phyloP scores from a whole-genome alignment of 2,113 vertebrate species.

The Otolemur garnettii region DNA sequence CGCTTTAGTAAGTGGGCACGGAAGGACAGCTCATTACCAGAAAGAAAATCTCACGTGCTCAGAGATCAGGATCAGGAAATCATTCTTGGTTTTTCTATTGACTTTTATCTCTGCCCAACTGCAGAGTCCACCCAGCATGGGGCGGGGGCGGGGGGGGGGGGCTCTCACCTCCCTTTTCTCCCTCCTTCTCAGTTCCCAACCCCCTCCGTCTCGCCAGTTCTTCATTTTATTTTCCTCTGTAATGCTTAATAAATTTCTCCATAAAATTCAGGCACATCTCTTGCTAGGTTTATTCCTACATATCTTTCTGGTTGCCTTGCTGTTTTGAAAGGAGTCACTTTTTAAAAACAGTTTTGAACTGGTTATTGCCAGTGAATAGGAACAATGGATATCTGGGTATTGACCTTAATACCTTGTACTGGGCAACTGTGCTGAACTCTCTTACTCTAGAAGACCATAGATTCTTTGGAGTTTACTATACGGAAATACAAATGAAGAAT shows the following conservation, averaged over 20 bases:
- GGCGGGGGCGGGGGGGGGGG: background rate
- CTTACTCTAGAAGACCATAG: background rate
- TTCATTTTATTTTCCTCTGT: conserved; percentile 17
- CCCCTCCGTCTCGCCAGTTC: background rate
- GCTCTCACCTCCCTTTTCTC: background rate
- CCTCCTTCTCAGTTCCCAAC: background rate
- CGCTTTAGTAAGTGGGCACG: background rate
- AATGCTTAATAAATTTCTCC: conserved; percentile 48
- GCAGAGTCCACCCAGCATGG: accelerated
- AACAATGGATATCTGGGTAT: background rate
- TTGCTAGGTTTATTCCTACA: conserved; percentile 4
- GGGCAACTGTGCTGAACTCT: background rate
- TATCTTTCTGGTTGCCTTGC: background rate
- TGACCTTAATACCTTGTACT: background rate
- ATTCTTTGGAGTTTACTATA: background rate
- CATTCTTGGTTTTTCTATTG: background rate
- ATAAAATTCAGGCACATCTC: conserved; percentile 36
- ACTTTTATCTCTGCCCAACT: background rate
- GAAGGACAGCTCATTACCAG: background rate
- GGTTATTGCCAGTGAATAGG: background rate
- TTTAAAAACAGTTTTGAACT: background rate
- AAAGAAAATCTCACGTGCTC: background rate
- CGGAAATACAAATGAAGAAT: background rate
- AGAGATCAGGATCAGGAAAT: background rate
- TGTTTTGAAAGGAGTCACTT: background rate